Conservation (phyloP, 1,140 invertebrate genomes). For the Pseudomyrmex concolor region DNA sequence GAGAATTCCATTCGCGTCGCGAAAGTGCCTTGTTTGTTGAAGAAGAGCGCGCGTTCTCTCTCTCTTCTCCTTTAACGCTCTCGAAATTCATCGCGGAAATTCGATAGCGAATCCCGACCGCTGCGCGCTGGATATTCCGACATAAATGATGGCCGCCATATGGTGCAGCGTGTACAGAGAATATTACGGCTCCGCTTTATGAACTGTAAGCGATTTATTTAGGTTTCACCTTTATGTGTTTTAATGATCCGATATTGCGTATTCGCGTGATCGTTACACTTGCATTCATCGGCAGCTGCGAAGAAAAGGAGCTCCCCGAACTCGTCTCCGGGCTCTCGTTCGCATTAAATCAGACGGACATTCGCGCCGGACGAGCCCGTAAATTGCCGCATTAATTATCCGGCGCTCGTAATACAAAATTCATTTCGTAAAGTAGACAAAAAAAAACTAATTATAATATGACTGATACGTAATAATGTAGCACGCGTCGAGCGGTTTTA, state of each 20-base stretch:
- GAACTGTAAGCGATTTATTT: conserved; percentile 34
- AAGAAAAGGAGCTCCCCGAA: not conserved
- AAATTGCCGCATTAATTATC: conserved; percentile 38
- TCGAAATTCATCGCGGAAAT: conserved; percentile 37
- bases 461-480: not conserved
- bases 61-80: conserved; percentile 25
- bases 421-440: not conserved
- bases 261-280: conserved; percentile 43
- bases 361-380: conserved; percentile 2
- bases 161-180: not conserved
- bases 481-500: no score
- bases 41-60: conserved; percentile 5
- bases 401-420: not conserved
- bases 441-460: not conserved
- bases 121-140: not conserved
- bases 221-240: conserved; percentile 39
- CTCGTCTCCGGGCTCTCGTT: not conserved
- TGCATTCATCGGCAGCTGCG: conserved; percentile 20
- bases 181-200: conserved; percentile 32
- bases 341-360: conserved; percentile 28
- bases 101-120: not conserved
- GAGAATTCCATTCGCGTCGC: conserved; percentile 15
- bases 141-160: conserved; percentile 16
- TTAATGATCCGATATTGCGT: conserved; percentile 52
- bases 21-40: no score